Conservation (phyloP, 1,140 invertebrate species). For the Pogonomyrmex californicus region DNA sequence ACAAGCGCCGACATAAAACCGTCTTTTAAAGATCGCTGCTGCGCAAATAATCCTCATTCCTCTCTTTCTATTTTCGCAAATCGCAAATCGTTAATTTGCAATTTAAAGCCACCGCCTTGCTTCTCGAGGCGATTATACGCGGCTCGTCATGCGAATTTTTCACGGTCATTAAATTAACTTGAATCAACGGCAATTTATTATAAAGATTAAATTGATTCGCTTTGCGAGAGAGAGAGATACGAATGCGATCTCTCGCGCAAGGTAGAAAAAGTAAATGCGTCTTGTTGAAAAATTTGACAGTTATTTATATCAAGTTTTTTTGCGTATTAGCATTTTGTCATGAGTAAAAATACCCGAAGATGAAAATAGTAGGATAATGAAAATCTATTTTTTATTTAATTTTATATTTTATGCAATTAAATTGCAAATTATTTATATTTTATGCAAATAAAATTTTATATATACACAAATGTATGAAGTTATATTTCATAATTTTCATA, state of each 20-base stretch:
- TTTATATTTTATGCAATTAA: neutral
- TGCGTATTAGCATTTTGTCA: neutral
- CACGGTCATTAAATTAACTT: neutral
- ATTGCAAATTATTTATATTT: neutral
- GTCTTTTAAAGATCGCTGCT: neutral
- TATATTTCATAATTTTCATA: neutral
- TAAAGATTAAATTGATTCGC: neutral
- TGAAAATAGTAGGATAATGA: neutral
- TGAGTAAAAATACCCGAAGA: neutral
- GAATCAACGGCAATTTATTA: neutral
- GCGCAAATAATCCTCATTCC: neutral
- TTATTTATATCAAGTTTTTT: neutral
- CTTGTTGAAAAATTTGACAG: neutral
- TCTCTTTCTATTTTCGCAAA: neutral
- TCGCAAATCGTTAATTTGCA: conserved; percentile 14
- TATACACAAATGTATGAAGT: neutral
- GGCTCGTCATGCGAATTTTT: neutral
- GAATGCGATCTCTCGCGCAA: no score
- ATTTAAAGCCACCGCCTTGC: neutral
- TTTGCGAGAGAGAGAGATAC: neutral
- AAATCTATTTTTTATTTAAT: conserved; percentile 7
- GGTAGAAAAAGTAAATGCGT: neutral
- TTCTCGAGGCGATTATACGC: neutral
- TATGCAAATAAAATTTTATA: neutral
- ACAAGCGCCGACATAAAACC: neutral